Evolutionary conservation across 1,140 invertebrate genomes (phyloP).

Genomic region (Chrysoperla carnea): DNA sequence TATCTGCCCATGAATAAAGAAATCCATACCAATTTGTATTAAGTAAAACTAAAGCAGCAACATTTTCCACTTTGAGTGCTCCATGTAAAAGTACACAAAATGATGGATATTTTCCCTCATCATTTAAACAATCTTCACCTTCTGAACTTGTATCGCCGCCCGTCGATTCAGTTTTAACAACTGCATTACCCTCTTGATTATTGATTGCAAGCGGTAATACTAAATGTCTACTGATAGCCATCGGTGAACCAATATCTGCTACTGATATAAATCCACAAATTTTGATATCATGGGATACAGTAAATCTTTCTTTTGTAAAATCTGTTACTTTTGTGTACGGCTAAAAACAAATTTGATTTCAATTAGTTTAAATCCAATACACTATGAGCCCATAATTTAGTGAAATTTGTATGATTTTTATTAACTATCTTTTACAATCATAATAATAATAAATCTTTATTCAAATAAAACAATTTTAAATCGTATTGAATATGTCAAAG

Average conservation of each 20-base stretch:
- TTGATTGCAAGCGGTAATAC: slow-evolving; percentile 45
- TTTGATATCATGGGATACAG: slow-evolving; percentile 47
- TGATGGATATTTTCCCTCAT: slow-evolving; percentile 69
- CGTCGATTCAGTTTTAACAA: slow-evolving; percentile 29
- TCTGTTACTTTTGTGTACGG: slow-evolving; percentile 41
- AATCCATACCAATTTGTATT: slow-evolving; percentile 88
- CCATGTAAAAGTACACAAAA: slow-evolving; percentile 91
- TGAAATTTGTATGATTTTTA: background rate
- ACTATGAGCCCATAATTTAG: too few relatives aligned
- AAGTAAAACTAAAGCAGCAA: slow-evolving; percentile 60
- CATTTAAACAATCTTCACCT: slow-evolving; percentile 40
- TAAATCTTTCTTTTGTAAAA: slow-evolving; percentile 37
- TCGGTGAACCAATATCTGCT: slow-evolving; percentile 80
- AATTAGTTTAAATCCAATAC: too few relatives aligned
- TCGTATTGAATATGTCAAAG: too few relatives aligned
- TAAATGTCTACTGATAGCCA: slow-evolving; percentile 76
- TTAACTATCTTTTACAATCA: too few relatives aligned
- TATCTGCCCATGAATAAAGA: slow-evolving; percentile 84
- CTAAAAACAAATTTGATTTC: slow-evolving; percentile 24
- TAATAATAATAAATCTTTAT: too few relatives aligned
- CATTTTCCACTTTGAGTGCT: slow-evolving; percentile 79
- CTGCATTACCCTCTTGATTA: slow-evolving; percentile 21
- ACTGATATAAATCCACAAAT: slow-evolving; percentile 73
- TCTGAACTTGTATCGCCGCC: slow-evolving; percentile 39
- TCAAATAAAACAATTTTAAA: too few relatives aligned